Percentiles rank a stretch among this genome's conserved stretches.
Conservation (phyloP, 2,888 invertebrate genomes). For the Macrophya annulata region DNA sequence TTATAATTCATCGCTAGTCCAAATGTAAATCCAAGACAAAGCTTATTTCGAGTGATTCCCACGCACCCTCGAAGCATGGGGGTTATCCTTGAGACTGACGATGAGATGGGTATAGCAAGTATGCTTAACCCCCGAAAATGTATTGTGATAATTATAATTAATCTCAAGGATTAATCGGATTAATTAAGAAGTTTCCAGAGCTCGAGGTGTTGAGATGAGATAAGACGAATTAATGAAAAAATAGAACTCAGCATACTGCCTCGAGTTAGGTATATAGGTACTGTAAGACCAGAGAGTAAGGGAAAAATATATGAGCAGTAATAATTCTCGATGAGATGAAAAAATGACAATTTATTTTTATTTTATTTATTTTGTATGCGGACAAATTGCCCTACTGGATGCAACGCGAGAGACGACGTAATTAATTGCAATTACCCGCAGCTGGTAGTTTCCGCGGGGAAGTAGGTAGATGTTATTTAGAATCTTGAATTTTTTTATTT, state of each 20-base stretch:
- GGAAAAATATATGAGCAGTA: not conserved
- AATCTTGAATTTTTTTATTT: not conserved
- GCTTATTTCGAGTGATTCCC: not conserved
- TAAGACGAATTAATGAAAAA: conserved; percentile 43
- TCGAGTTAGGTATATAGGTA: not conserved
- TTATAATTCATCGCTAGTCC: not conserved
- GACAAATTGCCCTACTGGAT: conserved; percentile 8
- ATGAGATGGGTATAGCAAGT: not conserved
- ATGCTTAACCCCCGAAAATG: not conserved
- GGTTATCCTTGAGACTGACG: not conserved
- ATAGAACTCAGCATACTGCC: conserved; percentile 1
- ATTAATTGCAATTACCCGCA: conserved; percentile 30
- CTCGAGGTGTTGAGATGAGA: conserved; percentile 23
- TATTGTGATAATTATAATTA: conserved; percentile 44
- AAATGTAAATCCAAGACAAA: not conserved
- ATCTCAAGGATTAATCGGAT: conserved; percentile 29
- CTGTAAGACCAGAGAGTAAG: not conserved
- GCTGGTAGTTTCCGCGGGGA: not conserved
- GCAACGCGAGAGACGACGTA: not conserved
- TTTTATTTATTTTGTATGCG: not conserved
- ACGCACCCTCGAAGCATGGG: not conserved
- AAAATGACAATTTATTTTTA: not conserved
- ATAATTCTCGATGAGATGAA: conserved; percentile 31
- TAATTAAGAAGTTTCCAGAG: conserved; percentile 31
- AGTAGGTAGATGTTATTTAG: not conserved